Evolutionary conservation across 2,888 invertebrate species (phyloP).

Genomic region (Tillus elongatus): DNA sequence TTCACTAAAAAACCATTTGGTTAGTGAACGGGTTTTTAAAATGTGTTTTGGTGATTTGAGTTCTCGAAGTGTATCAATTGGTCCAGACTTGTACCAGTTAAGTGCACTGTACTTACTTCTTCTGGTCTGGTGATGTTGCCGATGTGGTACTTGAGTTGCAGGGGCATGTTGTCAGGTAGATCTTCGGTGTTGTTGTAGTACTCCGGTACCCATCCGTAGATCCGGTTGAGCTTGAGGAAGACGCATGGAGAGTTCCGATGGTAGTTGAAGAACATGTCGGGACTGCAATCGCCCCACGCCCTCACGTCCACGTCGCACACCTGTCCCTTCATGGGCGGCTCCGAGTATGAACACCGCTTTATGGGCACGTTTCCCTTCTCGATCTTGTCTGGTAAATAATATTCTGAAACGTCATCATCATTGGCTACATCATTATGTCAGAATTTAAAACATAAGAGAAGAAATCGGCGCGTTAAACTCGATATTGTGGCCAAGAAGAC

Average conservation of each 20-base stretch:
- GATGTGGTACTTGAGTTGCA: conserved; percentile 60
- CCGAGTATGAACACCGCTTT: conserved; percentile 35
- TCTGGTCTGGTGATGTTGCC: conserved; percentile 38
- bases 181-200: conserved; percentile 63
- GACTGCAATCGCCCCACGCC: conserved; percentile 70
- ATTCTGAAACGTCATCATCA: conserved; percentile 32
- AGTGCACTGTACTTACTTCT: conserved; percentile 36
- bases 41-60: too few relatives aligned
- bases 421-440: conserved; percentile 4
- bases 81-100: too few relatives aligned
- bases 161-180: conserved; percentile 69
- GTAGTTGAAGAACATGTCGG: conserved; percentile 81
- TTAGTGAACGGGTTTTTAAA: too few relatives aligned
- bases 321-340: conserved; percentile 47
- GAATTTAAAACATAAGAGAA: conserved; percentile 10
- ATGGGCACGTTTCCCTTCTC: conserved; percentile 39
- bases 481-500: too few relatives aligned
- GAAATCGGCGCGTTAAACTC: too few relatives aligned
- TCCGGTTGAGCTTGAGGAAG: conserved; percentile 91
- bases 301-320: conserved; percentile 84
- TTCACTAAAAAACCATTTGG: too few relatives aligned
- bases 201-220: conserved; percentile 81
- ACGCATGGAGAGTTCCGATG: conserved; percentile 89
- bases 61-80: too few relatives aligned
- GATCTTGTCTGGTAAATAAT: conserved; percentile 39